A percentile compares a stretch with the other conserved stretches of the same genome.
phyloP scores from a whole-genome alignment of 2,113 vertebrate species.

The Ctenodactylus gundi region DNA sequence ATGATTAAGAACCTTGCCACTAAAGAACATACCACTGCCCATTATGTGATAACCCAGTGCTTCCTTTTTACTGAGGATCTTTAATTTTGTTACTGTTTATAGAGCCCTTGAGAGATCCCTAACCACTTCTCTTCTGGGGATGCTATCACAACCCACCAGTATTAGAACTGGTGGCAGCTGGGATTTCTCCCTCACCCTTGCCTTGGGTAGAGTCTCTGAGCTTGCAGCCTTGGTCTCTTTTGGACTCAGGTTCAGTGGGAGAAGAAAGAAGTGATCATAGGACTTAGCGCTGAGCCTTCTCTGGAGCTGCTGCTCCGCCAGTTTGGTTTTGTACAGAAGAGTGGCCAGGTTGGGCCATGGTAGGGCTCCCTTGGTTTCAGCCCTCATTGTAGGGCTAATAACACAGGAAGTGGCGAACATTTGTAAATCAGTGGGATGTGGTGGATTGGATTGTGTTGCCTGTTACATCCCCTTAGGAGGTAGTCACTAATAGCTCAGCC shows the following conservation, averaged over 20 bases:
- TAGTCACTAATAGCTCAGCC: background rate
- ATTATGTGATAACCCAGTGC: background rate
- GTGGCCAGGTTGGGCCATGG: background rate
- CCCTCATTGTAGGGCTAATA: background rate
- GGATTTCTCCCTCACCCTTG: background rate
- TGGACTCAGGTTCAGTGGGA: background rate
- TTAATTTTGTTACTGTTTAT: background rate
- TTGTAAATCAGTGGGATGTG: background rate
- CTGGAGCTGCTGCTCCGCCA: background rate
- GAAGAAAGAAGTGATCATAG: background rate
- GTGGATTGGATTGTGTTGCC: background rate
- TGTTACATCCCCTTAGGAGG: background rate
- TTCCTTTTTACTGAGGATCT: background rate
- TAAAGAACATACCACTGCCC: background rate
- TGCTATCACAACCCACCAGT: background rate
- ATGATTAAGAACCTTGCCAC: background rate
- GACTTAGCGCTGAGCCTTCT: rapidly evolving
- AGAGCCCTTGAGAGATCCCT: background rate
- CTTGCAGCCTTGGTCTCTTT: background rate
- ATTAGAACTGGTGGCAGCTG: background rate
- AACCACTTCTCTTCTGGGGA: background rate
- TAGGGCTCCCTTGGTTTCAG: background rate
- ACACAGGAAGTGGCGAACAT: background rate
- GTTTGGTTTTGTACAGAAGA: background rate
- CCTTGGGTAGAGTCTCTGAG: background rate